Conservation (phyloP, 2,113 vertebrate genomes). For the Entelurus aequoreus region DNA sequence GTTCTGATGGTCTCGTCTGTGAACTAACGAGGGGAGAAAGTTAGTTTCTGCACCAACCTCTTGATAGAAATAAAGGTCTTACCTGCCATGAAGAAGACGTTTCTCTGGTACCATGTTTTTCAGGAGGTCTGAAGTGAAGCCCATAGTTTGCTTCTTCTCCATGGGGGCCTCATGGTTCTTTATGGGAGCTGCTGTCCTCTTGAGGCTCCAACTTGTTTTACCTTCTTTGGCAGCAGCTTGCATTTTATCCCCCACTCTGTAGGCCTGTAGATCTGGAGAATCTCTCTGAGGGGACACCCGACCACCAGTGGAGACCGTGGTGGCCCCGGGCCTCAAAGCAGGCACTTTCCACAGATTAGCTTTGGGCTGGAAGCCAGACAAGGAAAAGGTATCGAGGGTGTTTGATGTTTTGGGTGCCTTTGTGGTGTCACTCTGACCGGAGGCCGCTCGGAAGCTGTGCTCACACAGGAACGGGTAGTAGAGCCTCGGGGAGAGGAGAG, state of each 20-base stretch:
- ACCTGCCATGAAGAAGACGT: conserved; percentile 71
- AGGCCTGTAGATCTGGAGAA: conserved; percentile 43
- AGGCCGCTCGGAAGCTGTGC: conserved; percentile 66
- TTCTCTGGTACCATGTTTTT: conserved; percentile 63
- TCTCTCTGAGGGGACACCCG: conserved; percentile 64
- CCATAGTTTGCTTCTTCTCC: conserved; percentile 73
- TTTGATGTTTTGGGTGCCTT: conserved; percentile 66
- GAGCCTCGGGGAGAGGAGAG: conserved; percentile 77
- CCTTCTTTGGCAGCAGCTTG: conserved; percentile 49
- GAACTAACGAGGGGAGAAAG: conserved; percentile 33
- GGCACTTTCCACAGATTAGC: conserved; percentile 80
- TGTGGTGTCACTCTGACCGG: conserved; percentile 49
- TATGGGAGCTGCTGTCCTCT: conserved; percentile 57
- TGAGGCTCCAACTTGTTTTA: conserved; percentile 57
- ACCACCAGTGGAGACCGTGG: conserved; percentile 54
- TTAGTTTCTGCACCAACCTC: neutral
- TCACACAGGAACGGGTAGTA: conserved; percentile 92
- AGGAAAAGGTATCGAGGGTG: conserved; percentile 45
- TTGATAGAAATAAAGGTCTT: conserved; percentile 14
- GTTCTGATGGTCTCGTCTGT: conserved; percentile 48
- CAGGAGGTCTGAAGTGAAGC: conserved; percentile 64
- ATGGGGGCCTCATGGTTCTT: conserved; percentile 50
- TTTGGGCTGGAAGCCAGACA: conserved; percentile 66
- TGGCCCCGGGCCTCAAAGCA: conserved; percentile 62
- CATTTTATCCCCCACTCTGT: conserved; percentile 62